These are phyloP conservation scores for Isoperla grammatica DNA, from an alignment of 2,888 invertebrate species.

Conservation along the genomic window DNA sequence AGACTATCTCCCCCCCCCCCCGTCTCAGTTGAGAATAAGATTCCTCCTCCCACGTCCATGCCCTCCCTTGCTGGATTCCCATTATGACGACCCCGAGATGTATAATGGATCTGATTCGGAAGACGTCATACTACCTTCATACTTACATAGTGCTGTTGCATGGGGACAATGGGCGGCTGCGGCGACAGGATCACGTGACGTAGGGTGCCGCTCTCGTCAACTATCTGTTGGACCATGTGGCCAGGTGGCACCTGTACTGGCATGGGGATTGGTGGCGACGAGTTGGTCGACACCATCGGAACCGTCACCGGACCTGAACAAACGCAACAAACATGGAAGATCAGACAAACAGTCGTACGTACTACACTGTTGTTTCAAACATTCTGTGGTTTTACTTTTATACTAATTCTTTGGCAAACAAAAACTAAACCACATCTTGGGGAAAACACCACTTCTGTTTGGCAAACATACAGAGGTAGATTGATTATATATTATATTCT, in stretches of 20 bases:
- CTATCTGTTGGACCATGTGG: conserved; percentile 85
- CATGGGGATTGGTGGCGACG: conserved; percentile 72
- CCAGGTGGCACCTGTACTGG: conserved; percentile 90
- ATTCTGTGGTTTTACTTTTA: neutral
- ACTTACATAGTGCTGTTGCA: conserved; percentile 35
- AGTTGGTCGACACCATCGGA: conserved; percentile 77
- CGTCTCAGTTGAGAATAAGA: too few relatives aligned
- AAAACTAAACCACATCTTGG: too few relatives aligned
- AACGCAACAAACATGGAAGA: neutral
- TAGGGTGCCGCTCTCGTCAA: conserved; percentile 83
- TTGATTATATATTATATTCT: too few relatives aligned
- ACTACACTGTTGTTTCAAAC: neutral
- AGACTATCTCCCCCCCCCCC: too few relatives aligned
- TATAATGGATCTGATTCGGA: too few relatives aligned
- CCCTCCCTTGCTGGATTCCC: too few relatives aligned
- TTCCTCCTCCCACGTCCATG: too few relatives aligned
- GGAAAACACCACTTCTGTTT: too few relatives aligned
- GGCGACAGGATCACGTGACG: conserved; percentile 86
- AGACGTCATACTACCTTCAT: too few relatives aligned
- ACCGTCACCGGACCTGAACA: conserved; percentile 73
- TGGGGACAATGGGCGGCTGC: conserved; percentile 52
- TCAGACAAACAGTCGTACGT: neutral
- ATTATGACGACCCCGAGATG: too few relatives aligned
- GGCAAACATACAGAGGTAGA: too few relatives aligned
- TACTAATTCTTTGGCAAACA: too few relatives aligned